Percentiles rank a stretch among this genome's conserved stretches.
phyloP scores from a whole-genome alignment of 2,888 invertebrate species.

The Halictus ligatus region DNA sequence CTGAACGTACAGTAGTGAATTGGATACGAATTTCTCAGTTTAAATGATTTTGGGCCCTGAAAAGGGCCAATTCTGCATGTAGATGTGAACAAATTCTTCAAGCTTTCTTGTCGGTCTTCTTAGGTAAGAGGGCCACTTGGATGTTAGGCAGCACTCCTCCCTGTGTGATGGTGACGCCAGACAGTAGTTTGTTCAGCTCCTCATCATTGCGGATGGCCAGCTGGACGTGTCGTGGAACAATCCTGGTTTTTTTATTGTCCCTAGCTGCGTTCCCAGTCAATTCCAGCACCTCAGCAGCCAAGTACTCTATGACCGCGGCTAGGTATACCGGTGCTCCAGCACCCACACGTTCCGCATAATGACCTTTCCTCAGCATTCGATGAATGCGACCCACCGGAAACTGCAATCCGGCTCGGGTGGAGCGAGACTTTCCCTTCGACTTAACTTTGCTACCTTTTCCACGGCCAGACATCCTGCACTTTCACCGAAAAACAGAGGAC shows the following conservation, averaged over 20 bases:
- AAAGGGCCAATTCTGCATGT: not conserved
- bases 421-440: slow-evolving; percentile 6
- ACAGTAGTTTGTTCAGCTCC: not conserved
- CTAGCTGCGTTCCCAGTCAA: not conserved
- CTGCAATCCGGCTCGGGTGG: not conserved
- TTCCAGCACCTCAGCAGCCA: slow-evolving; percentile 1
- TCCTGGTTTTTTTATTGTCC: not conserved
- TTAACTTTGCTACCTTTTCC: slow-evolving; percentile 6
- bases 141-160: not conserved
- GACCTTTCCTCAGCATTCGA: slow-evolving; percentile 6
- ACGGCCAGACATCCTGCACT: slow-evolving; percentile 2
- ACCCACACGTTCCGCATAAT: slow-evolving; percentile 6
- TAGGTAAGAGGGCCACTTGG: not conserved
- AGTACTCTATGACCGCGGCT: not conserved
- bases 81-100: not conserved
- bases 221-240: not conserved
- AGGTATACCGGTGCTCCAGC: not conserved
- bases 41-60: not conserved
- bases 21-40: not conserved
- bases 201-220: not conserved
- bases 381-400: slow-evolving; percentile 6
- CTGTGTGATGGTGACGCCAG: not conserved
- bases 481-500: not conserved
- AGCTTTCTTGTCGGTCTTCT: not conserved
- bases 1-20: not conserved